Conservation (phyloP, 2,113 vertebrate genomes). For the Hydrochoerus hydrochaeris region DNA sequence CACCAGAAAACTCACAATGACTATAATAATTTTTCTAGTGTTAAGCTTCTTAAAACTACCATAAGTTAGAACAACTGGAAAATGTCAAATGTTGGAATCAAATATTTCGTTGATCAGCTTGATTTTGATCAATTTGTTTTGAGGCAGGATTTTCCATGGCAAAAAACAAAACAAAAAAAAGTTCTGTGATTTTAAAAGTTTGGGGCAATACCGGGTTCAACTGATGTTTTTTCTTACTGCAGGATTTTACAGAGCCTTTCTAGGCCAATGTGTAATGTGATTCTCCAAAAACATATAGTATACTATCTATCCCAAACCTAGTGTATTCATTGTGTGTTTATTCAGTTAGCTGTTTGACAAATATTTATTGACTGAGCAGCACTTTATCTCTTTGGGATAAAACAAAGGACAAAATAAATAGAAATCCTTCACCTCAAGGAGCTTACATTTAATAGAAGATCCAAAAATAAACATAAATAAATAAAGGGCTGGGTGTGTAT, state of each 20-base stretch:
- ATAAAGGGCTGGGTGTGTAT: background rate
- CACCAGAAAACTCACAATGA: constrained; percentile 4
- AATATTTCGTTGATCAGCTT: background rate
- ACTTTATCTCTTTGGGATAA: background rate
- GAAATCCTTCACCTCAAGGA: background rate
- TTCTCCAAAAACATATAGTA: constrained; percentile 1
- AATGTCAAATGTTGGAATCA: background rate
- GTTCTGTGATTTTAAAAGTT: background rate
- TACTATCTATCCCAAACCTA: background rate
- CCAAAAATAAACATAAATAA: background rate
- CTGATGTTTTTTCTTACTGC: background rate
- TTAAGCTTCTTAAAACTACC: background rate
- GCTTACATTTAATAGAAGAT: background rate
- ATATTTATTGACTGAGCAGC: background rate
- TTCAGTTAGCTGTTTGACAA: background rate
- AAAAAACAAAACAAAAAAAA: background rate
- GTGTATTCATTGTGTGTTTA: constrained; percentile 3
- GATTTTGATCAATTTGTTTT: constrained; percentile 10
- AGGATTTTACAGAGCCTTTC: background rate
- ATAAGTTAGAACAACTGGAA: background rate
- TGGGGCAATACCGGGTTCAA: background rate
- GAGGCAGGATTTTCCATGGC: background rate
- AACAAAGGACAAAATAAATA: constrained; percentile 30
- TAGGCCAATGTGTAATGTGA: background rate
- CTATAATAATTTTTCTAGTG: background rate